Conservation (phyloP, 92 coral and sea anemone genomes). For the Porites lobata region DNA sequence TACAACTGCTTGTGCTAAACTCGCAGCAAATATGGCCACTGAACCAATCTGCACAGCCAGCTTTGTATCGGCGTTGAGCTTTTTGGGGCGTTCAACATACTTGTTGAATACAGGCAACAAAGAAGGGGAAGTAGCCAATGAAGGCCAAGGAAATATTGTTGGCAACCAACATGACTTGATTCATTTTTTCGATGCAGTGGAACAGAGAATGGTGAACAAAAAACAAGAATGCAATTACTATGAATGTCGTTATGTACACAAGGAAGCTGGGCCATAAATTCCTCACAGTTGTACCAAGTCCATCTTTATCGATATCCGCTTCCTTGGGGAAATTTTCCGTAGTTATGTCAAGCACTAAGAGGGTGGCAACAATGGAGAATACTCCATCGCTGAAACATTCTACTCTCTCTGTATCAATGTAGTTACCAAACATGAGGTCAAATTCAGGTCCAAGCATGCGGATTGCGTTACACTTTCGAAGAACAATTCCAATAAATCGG, state of each 20-base stretch:
- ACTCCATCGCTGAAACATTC: slow-evolving; percentile 98
- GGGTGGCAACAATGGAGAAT: slow-evolving; percentile 95
- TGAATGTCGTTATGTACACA: slow-evolving; percentile 92
- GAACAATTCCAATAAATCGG: slow-evolving; percentile 85
- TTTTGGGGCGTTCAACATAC: too few species aligned
- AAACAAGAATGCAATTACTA: slow-evolving; percentile 89
- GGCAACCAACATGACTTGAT: slow-evolving; percentile 85
- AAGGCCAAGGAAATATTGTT: slow-evolving; percentile 93
- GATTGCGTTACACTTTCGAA: slow-evolving; percentile 67
- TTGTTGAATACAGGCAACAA: slow-evolving; percentile 81
- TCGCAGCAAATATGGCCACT: slow-evolving; percentile 28
- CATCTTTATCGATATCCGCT: slow-evolving; percentile 66
- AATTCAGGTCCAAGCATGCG: slow-evolving; percentile 75
- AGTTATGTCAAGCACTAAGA: slow-evolving; percentile 89
- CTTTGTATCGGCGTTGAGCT: too few species aligned
- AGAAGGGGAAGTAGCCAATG: slow-evolving; percentile 57
- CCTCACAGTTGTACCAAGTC: slow-evolving; percentile 71
- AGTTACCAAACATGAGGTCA: slow-evolving; percentile 91
- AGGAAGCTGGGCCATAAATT: slow-evolving; percentile 84
- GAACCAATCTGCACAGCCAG: too few species aligned
- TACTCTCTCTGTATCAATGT: slow-evolving; percentile 91
- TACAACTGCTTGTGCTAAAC: slow-evolving; percentile 71
- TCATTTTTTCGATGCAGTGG: slow-evolving; percentile 89
- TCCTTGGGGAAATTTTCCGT: slow-evolving; percentile 88
- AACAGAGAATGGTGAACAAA: slow-evolving; percentile 96